These are phyloP conservation scores for Papilio protenor DNA, from an alignment of 2,888 invertebrate species.

Conservation along the genomic window DNA sequence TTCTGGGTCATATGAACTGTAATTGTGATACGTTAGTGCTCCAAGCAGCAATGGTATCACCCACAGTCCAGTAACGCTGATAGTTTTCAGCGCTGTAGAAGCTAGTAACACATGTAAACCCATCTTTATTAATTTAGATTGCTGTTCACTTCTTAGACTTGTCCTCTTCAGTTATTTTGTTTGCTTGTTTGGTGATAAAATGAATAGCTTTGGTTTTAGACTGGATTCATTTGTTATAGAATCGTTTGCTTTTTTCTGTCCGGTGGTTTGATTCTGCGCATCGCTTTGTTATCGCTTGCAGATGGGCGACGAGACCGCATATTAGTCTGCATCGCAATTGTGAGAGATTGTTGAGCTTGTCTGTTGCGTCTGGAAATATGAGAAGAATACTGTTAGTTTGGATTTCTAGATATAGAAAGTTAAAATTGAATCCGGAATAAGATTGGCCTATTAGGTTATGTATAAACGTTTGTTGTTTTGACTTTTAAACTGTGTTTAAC, in stretches of 20 bases:
- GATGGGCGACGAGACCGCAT: conserved; percentile 67
- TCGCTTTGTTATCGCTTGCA: conserved; percentile 60
- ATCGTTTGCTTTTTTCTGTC: conserved; percentile 61
- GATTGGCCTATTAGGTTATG: too few species aligned
- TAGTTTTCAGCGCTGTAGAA: conserved; percentile 91
- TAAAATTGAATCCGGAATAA: too few species aligned
- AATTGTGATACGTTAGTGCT: conserved; percentile 91
- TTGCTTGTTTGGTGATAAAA: conserved; percentile 23
- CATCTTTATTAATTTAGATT: conserved; percentile 73
- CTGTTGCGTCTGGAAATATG: conserved; percentile 47
- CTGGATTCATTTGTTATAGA: conserved; percentile 55
- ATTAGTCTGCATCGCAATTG: conserved; percentile 67
- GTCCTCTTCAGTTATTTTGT: background rate
- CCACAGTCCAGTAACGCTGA: conserved; percentile 92
- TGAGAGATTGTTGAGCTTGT: conserved; percentile 21
- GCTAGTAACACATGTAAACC: conserved; percentile 89
- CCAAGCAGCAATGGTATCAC: conserved; percentile 92
- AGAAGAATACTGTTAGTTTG: background rate
- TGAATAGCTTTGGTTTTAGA: conserved; percentile 50
- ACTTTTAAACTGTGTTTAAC: too few species aligned
- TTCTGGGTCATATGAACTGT: conserved; percentile 92
- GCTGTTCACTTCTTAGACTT: background rate
- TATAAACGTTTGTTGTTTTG: too few species aligned
- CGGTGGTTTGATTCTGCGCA: conserved; percentile 76
- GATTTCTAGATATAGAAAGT: background rate